phyloP scores from a whole-genome alignment of 2,113 vertebrate species.

The Isurus oxyrinchus region DNA sequence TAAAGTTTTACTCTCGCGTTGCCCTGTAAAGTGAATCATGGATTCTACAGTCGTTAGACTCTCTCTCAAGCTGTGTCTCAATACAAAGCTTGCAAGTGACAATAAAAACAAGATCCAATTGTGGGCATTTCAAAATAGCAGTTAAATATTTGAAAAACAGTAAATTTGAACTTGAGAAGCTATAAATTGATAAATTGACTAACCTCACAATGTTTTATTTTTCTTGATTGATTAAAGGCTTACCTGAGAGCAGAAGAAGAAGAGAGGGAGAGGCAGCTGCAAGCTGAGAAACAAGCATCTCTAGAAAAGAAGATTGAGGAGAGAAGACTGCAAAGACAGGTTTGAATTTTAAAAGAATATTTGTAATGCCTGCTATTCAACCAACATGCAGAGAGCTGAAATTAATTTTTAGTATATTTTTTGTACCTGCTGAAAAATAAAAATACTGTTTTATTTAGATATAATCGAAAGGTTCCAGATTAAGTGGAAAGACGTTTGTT shows the following conservation, averaged over 20 bases:
- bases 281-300: conserved; percentile 65
- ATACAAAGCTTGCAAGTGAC: neutral
- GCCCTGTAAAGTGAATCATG: neutral
- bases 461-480: neutral
- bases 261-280: conserved; percentile 61
- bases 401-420: neutral
- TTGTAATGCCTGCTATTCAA: neutral
- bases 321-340: conserved; percentile 69
- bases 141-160: neutral
- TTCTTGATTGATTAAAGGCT: conserved; percentile 56
- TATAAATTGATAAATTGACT: neutral
- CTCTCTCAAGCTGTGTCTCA: neutral
- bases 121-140: neutral
- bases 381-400: neutral
- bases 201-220: neutral
- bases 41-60: neutral
- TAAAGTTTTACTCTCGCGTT: neutral
- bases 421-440: neutral
- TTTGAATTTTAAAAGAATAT: conserved; percentile 43
- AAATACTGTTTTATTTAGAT: neutral
- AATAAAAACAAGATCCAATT: neutral
- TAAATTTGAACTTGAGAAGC: neutral
- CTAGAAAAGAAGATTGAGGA: conserved; percentile 66
- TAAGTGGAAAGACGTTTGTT: neutral
- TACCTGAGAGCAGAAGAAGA: conserved; percentile 74